phyloP scores from a whole-genome alignment of 2,113 vertebrate species.

The Notothenia coriiceps region DNA sequence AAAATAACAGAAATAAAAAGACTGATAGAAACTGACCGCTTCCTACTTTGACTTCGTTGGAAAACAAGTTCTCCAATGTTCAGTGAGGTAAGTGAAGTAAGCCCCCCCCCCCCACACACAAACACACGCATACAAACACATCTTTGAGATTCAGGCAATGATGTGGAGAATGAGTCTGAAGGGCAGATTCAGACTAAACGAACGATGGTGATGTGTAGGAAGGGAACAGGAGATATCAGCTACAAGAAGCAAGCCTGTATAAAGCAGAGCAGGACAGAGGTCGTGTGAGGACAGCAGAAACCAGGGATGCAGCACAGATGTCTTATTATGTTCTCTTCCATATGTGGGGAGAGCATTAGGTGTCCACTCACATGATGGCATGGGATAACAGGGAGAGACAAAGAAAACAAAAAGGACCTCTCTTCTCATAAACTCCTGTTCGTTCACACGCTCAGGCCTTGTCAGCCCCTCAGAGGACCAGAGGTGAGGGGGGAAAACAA shows the following conservation, averaged over 20 bases:
- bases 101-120: too few relatives aligned
- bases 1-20: conserved; percentile 40
- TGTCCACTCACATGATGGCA: conserved; percentile 42
- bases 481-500: conserved; percentile 8
- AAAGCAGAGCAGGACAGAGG: conserved; percentile 45
- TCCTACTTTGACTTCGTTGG: conserved; percentile 68
- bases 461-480: conserved; percentile 4
- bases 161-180: neutral
- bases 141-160: neutral
- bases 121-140: too few relatives aligned
- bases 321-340: conserved; percentile 68
- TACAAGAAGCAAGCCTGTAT: conserved; percentile 23
- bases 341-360: conserved; percentile 26
- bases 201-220: neutral
- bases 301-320: conserved; percentile 66
- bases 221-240: conserved; percentile 6
- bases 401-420: neutral
- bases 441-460: neutral
- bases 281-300: conserved; percentile 64
- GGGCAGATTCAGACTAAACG: conserved; percentile 22
- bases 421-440: neutral
- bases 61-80: conserved; percentile 49
- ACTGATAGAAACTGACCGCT: conserved; percentile 62
- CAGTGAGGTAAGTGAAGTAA: conserved; percentile 13
- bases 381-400: neutral